Base-by-base conservation (phyloP, 2,888 invertebrate species). In the Halictus quadricinctus region DNA sequence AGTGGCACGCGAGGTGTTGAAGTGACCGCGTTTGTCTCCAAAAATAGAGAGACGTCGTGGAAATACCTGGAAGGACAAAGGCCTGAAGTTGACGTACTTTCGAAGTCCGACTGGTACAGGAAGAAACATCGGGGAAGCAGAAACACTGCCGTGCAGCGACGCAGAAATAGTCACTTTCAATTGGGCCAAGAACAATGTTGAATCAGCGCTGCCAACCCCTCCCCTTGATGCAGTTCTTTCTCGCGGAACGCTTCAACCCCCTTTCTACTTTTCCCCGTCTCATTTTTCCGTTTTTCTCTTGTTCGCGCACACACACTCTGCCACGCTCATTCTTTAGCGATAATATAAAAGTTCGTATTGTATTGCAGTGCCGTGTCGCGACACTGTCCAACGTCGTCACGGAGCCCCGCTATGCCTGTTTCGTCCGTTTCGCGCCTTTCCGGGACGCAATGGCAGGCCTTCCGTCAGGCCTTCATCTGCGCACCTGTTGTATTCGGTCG, bases 391-490 rank as follows among this genome's bases (percentile, higher is more conserved):
- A 60, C 77, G 70, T 58, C 25, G 75, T n/a, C 58, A 69, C 41
- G 25, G 64, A 48, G 73, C 75, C 74, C 72, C 54, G 64, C 70
- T 75, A 60, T 78, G 82, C 74, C 72, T 54, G 58, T 73, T 70
- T 74, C 79, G 50, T 54, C 72, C 70, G 50, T 73, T 70, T 74
- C 79, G 60, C 69, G 75, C 72, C 72, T 74, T 79, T 79, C 82
- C 76, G 79, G 69, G 72, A 80, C 79, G 80, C 82, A 48, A 75
- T 70, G 82, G 73, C 79, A 75, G 66, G 64, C 64, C 29, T 64
- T 64, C 25, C 77, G 72, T 84, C 82, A 79, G 83, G 84, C 90
- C 93, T 94, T 94, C 94, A 94, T 93, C 94, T 94, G 88, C 92
- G 91, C 90, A 92, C 91, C 76, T 87, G 88, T 60, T 89, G 87